These are phyloP conservation scores for Cisticola juncidis DNA, from an alignment of 2,113 vertebrate genomes.

Conservation along the genomic window DNA sequence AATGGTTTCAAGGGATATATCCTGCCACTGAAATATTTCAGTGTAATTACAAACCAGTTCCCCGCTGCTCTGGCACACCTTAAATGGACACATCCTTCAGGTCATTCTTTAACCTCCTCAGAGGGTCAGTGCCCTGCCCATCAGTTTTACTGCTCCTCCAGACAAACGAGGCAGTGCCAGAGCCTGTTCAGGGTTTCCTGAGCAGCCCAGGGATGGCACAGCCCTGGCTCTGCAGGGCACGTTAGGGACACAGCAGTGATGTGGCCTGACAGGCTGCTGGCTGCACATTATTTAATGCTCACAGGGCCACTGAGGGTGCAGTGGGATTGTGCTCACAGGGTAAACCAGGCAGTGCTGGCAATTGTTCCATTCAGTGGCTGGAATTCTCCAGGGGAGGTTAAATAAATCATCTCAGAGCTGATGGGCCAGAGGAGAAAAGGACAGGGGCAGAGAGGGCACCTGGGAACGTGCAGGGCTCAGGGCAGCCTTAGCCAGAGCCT, in stretches of 20 bases:
- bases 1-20: not conserved
- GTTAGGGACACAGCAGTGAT: not conserved
- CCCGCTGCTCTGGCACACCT: not conserved
- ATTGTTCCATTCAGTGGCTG: not conserved
- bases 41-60: not conserved
- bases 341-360: not conserved
- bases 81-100: not conserved
- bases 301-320: not conserved
- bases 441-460: not conserved
- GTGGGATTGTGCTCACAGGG: not conserved
- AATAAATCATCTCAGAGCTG: not conserved
- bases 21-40: not conserved
- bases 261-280: not conserved
- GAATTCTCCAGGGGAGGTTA: not conserved
- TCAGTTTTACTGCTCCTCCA: not conserved
- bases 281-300: conserved; percentile 8
- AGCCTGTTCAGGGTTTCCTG: conserved; percentile 12
- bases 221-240: not conserved
- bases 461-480: not conserved
- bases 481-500: not conserved
- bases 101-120: conserved; percentile 27
- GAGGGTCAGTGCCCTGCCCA: not conserved
- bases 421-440: not conserved
- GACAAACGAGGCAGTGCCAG: conserved; percentile 2
- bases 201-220: not conserved